phyloP scores from a whole-genome alignment of 2,797 vertebrate species.

The Otus scops region DNA sequence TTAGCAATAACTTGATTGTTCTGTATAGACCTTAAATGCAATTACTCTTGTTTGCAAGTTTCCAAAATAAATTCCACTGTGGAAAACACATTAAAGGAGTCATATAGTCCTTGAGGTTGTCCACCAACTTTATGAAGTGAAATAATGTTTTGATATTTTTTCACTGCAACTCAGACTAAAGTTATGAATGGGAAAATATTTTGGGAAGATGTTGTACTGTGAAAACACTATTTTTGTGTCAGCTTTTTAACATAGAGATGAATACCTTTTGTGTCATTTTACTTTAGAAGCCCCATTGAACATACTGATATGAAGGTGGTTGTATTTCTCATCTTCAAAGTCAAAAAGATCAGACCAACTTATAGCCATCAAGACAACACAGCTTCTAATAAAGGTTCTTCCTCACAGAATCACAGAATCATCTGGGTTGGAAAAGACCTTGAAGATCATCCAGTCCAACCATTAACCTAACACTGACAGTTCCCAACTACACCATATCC shows the following conservation, averaged over 20 bases:
- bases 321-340: neutral
- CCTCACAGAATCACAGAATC: neutral
- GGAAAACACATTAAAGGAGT: neutral
- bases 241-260: neutral
- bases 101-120: neutral
- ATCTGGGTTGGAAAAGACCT: no score
- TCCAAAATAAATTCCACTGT: neutral
- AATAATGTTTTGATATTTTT: neutral
- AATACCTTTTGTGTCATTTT: neutral
- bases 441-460: no score
- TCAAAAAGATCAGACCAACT: neutral
- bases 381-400: neutral
- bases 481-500: no score
- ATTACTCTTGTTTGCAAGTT: neutral
- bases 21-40: neutral
- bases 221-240: neutral
- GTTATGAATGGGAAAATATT: neutral
- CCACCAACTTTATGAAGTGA: neutral
- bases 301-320: neutral
- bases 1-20: neutral
- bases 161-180: neutral
- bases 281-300: neutral
- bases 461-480: no score
- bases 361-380: neutral
- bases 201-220: neutral